Evolutionary conservation across 1,140 invertebrate genomes (phyloP).

Genomic region (Luehdorfia chinensis): DNA sequence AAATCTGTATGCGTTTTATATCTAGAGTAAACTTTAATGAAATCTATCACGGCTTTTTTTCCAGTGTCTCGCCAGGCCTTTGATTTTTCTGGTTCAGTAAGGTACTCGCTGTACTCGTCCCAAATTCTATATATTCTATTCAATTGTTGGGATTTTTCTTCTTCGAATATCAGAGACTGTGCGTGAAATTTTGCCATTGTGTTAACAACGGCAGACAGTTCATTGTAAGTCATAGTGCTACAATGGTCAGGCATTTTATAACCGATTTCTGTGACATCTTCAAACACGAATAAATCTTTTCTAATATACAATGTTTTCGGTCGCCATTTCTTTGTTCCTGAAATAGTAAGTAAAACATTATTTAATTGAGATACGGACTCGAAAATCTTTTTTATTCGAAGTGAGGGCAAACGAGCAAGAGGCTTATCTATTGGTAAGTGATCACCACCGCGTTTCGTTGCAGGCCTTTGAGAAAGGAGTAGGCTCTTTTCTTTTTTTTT

Average conservation of each 20-base stretch:
- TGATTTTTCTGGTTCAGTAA: conserved; percentile 45
- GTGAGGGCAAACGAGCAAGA: too few relatives aligned
- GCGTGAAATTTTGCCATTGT: conserved; percentile 78
- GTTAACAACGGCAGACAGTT: conserved; percentile 71
- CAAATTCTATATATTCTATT: conserved; percentile 64
- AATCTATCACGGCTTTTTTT: conserved; percentile 61
- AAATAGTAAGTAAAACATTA: conserved; percentile 20
- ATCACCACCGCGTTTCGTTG: too few relatives aligned
- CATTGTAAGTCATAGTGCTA: conserved; percentile 60
- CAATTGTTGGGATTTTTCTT: conserved; percentile 51
- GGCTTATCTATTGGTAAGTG: too few relatives aligned
- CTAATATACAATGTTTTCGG: conserved; percentile 40
- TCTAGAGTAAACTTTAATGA: conserved; percentile 63
- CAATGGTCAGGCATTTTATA: conserved; percentile 46
- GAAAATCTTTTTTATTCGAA: too few relatives aligned
- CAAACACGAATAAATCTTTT: conserved; percentile 55
- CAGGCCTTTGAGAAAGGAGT: too few relatives aligned
- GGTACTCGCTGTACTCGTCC: conserved; percentile 76
- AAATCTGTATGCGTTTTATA: conserved; percentile 39
- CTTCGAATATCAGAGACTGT: conserved; percentile 76
- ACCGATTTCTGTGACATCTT: conserved; percentile 46
- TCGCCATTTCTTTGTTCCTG: conserved; percentile 45
- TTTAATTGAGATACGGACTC: too few relatives aligned
- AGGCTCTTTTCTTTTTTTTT: too few relatives aligned
- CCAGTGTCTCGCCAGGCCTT: conserved; percentile 64